These are phyloP conservation scores for Perca schrenkii DNA, from an alignment of 2,113 vertebrate species.

Conservation along the genomic window DNA sequence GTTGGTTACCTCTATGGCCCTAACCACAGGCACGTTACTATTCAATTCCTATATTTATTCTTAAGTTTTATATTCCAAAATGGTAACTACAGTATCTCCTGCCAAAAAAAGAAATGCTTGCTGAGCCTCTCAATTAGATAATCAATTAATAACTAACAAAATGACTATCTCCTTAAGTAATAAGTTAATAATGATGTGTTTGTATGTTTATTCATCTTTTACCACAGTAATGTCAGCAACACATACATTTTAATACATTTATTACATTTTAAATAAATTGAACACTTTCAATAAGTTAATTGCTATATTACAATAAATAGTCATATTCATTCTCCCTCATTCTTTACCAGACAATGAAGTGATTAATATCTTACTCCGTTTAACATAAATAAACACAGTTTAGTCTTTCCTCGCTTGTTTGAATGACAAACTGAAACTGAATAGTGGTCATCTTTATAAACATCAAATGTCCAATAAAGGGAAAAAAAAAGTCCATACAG, in stretches of 20 bases:
- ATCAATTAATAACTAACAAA: neutral
- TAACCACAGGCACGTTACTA: neutral
- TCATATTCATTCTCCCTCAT: neutral
- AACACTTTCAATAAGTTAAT: conserved; percentile 56
- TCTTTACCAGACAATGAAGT: conserved; percentile 5
- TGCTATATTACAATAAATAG: conserved; percentile 71
- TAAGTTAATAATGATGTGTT: neutral
- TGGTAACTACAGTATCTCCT: neutral
- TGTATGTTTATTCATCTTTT: neutral
- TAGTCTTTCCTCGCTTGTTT: neutral
- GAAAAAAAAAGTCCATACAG: neutral
- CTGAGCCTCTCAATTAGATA: neutral
- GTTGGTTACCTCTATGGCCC: neutral
- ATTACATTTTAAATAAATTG: conserved; percentile 64
- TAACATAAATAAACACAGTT: neutral
- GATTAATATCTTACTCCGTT: neutral
- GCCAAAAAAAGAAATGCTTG: neutral
- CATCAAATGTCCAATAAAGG: neutral
- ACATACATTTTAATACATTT: conserved; percentile 29
- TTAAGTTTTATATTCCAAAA: neutral
- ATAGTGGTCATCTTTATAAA: neutral
- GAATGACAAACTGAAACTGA: neutral
- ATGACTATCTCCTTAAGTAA: neutral
- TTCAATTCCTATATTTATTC: neutral
- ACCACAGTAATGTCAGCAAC: conserved; percentile 21